Evolutionary conservation across 30 jellyfish, hydroid and myxozoan genomes (phyloP).

Genomic region (Turritopsis dohrnii): DNA sequence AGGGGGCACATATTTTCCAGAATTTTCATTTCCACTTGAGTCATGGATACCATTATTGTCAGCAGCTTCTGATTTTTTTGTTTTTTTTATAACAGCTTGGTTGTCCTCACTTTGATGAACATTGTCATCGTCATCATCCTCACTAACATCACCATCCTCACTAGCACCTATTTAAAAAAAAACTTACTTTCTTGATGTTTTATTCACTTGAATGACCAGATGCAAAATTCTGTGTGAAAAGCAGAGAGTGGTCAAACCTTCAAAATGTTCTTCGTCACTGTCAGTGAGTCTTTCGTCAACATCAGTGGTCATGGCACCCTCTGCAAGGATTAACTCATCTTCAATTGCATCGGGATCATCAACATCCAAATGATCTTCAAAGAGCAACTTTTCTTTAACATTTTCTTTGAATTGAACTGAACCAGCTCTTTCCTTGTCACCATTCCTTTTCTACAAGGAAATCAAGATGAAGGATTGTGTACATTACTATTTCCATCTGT

Average conservation of each 20-base stretch:
- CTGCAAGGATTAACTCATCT: slow-evolving; percentile 3
- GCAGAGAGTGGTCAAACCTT: not conserved
- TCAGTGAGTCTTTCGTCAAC: not conserved
- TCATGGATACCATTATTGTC: slow-evolving; percentile 35
- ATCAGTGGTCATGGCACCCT: not conserved
- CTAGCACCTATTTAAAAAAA: no score
- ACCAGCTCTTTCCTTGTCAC: not conserved
- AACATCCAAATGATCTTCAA: slow-evolving; percentile 6
- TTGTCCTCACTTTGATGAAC: not conserved
- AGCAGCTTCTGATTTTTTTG: slow-evolving; percentile 12
- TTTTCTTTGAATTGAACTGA: not conserved
- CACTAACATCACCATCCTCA: no score
- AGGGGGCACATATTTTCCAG: slow-evolving; percentile 75
- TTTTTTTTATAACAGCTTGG: slow-evolving; percentile 30
- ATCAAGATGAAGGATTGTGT: no score
- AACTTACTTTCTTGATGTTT: no score
- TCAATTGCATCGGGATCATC: slow-evolving; percentile 5
- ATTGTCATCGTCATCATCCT: not conserved
- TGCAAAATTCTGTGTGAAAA: not conserved
- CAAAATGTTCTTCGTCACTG: not conserved
- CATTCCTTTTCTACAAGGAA: slow-evolving; percentile 10
- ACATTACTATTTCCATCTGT: not conserved
- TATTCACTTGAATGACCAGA: no score
- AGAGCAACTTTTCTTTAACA: slow-evolving; percentile 1
- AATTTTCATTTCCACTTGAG: not conserved